Evolutionary conservation across 2,797 vertebrate genomes (phyloP).

Genomic region (Tiaroga cobitis): DNA sequence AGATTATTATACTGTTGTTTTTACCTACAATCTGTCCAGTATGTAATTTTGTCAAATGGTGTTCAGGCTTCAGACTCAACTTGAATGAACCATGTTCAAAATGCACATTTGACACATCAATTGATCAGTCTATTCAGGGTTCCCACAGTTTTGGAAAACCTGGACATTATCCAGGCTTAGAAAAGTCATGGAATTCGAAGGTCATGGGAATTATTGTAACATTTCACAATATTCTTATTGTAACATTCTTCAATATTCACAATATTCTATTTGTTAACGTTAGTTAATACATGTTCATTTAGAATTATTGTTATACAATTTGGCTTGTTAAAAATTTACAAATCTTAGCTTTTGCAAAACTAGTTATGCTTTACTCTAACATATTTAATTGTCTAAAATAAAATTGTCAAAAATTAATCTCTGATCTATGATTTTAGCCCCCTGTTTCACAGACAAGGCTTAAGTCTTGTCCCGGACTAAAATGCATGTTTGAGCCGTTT

Average conservation of each 20-base stretch:
- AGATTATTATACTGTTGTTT: background rate
- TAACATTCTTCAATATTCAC: conserved; percentile 9
- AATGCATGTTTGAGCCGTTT: no score
- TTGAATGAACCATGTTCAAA: background rate
- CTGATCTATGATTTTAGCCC: background rate
- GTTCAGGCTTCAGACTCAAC: background rate
- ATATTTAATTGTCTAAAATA: background rate
- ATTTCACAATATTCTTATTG: background rate
- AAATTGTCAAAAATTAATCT: background rate
- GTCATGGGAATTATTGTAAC: background rate
- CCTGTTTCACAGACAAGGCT: no score
- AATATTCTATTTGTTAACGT: background rate
- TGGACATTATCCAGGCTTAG: background rate
- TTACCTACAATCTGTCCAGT: background rate
- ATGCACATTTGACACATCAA: background rate
- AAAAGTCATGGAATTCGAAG: background rate
- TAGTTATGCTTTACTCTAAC: background rate
- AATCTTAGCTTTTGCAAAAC: background rate
- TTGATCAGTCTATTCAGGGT: background rate
- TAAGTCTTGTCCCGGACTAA: no score
- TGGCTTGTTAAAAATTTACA: background rate
- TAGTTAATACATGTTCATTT: no score
- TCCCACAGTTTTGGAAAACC: background rate
- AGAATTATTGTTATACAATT: background rate
- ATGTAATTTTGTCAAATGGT: background rate